Evolutionary conservation across 2,113 vertebrate species (phyloP), one percentile per base, ranked within the genome.

Genomic region (Mixornis gularis): DNA sequence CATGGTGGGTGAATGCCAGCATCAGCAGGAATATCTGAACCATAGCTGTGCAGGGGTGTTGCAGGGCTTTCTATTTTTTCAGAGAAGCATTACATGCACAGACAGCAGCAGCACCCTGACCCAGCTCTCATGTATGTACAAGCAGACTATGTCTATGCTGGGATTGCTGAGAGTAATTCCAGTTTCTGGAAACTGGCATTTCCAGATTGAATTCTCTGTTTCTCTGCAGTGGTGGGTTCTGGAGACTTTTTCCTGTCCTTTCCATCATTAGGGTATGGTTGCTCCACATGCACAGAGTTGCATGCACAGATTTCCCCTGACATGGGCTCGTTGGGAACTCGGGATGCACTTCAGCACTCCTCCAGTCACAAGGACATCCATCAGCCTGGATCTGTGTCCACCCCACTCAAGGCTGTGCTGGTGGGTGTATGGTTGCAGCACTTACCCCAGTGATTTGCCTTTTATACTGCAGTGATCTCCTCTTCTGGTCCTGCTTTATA

Each of bases 311-410:
- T 74, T 79, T 70, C 17, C 36, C 34, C 6, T 38, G 36, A 74
- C 8, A 19, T 0, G 1, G 21, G 25, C 10, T 18, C 1, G 0
- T 5, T 6, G 6, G 25, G 19, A 73, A 7, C 4, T 3, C 6
- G 55, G 21, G 15, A 32, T 11, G 48, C 15, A 8, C 3, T 25
- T 36, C 17, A 32, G 13, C 12, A 4, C 74, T 82, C 60, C 38
- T 70, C 15, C 41, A 52, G 36, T 49, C 34, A 14, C 34, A 53
- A 59, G 40, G 10, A 46, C 22, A 41, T 8, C 13, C 4, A 0
- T 29, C 53, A 84, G 8, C 20, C 25, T 6, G 21, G 49, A 46
- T 40, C 32, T 49, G 29, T 46, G 18, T 26, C 74, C 0, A 2
- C 5, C 16, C 17, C 14, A 17, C 20, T 34, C 9, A n/a, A 32